These are phyloP conservation scores for Piprites chloris DNA, from an alignment of 2,113 vertebrate genomes.

Conservation along the genomic window DNA sequence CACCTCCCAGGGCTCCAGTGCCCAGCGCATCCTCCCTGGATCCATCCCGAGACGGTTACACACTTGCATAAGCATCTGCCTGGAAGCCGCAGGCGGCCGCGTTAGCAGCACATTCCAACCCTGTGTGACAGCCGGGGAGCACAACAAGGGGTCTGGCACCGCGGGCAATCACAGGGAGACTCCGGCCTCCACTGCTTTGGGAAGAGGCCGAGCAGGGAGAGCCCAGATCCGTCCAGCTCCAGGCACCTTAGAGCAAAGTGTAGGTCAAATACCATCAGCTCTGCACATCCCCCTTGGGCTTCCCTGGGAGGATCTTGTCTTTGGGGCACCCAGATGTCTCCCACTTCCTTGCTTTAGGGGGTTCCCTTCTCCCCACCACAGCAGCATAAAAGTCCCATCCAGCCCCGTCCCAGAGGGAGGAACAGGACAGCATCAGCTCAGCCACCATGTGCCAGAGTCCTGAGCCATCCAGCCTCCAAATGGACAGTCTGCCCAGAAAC, in stretches of 20 bases:
- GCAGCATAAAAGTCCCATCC: not conserved
- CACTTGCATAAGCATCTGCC: not conserved
- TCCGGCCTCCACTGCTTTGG: not conserved
- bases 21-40: not conserved
- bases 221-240: not conserved
- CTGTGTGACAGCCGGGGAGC: not conserved
- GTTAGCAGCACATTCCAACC: not conserved
- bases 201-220: not conserved
- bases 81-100: not conserved
- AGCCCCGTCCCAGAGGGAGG: accelerated
- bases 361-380: not conserved
- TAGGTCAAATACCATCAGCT: not conserved
- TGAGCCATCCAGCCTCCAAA: not conserved
- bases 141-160: accelerated
- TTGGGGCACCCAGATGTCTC: not conserved
- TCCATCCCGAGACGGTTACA: not conserved
- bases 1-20: not conserved
- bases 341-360: not conserved
- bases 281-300: not conserved
- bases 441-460: not conserved
- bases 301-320: not conserved
- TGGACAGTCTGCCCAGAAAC: not conserved
- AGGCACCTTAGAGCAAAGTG: not conserved
- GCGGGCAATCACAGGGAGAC: not conserved
- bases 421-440: not conserved